phyloP scores from a whole-genome alignment of 1,140 invertebrate species.

The Drosophila nigrodunni region DNA sequence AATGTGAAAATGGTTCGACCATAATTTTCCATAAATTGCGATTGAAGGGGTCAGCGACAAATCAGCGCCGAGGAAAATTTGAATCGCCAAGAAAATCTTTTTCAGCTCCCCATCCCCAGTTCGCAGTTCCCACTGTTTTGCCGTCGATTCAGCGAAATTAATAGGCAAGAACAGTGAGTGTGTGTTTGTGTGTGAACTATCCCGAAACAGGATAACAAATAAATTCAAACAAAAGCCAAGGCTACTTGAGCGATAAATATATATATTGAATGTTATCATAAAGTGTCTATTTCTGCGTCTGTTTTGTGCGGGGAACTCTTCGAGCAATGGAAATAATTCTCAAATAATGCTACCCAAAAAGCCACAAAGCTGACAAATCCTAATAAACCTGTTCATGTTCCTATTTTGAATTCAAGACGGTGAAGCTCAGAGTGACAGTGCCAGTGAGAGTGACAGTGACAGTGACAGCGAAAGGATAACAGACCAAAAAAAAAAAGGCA shows the following conservation, averaged over 20 bases:
- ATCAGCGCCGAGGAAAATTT: slow-evolving; percentile 42
- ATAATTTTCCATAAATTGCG: slow-evolving; percentile 60
- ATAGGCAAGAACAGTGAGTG: slow-evolving; percentile 19
- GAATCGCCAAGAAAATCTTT: slow-evolving; percentile 29
- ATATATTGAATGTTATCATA: background rate
- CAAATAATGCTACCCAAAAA: background rate
- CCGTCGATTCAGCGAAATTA: slow-evolving; percentile 54
- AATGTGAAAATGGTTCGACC: slow-evolving; percentile 57
- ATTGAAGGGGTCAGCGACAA: slow-evolving; percentile 45
- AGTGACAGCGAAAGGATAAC: slow-evolving; percentile 41
- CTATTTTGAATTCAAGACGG: slow-evolving; percentile 17
- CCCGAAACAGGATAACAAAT: slow-evolving; percentile 12
- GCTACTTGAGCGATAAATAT: slow-evolving; percentile 42
- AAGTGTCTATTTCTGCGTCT: slow-evolving; percentile 8
- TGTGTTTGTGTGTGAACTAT: slow-evolving; percentile 30
- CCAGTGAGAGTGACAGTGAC: slow-evolving; percentile 46
- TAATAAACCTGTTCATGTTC: slow-evolving; percentile 14
- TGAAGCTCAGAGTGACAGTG: slow-evolving; percentile 34
- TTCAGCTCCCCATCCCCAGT: too few species aligned
- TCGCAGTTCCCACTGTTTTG: background rate
- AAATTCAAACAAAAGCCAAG: slow-evolving; percentile 31
- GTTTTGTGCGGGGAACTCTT: background rate
- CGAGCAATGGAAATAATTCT: slow-evolving; percentile 27
- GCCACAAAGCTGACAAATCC: slow-evolving; percentile 22
- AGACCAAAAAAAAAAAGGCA: slow-evolving; percentile 12